Conservation (phyloP, 1,140 invertebrate genomes). For the Augochlora pura region DNA sequence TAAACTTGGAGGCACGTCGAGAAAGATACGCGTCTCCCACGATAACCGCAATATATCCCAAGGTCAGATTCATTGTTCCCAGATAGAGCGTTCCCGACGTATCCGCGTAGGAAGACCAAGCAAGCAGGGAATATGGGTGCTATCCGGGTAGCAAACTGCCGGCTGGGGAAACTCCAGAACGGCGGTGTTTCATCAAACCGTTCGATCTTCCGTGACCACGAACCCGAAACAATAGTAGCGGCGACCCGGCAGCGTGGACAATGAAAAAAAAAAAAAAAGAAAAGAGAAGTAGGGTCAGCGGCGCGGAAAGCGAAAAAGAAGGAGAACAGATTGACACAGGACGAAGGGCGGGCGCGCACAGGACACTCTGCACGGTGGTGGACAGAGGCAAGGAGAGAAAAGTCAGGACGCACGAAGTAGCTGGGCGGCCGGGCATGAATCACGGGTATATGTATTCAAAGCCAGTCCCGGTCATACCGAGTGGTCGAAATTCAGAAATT, state of each 20-base stretch:
- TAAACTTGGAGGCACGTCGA: no score
- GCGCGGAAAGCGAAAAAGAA: not conserved
- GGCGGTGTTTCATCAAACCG: not conserved
- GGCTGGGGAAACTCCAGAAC: not conserved
- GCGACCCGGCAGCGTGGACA: not conserved
- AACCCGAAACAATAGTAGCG: not conserved
- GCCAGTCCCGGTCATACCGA: constrained; percentile 39
- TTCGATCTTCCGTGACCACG: constrained; percentile 18
- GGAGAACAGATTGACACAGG: not conserved
- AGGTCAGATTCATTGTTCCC: no score
- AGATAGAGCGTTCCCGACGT: no score
- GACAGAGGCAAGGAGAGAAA: no score
- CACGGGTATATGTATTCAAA: constrained; percentile 49
- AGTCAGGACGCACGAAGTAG: constrained; percentile 2
- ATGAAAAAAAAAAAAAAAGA: not conserved
- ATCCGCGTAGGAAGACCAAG: not conserved
- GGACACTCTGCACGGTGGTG: no score
- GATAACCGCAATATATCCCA: no score
- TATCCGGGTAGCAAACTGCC: not conserved
- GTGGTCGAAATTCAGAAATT: constrained; percentile 57
- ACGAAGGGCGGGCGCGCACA: no score
- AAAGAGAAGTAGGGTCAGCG: not conserved
- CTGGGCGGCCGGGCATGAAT: not conserved
- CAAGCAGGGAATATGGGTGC: not conserved
- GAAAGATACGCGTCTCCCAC: no score